phyloP scores from a whole-genome alignment of 2,113 vertebrate genomes.

The Martes martes region DNA sequence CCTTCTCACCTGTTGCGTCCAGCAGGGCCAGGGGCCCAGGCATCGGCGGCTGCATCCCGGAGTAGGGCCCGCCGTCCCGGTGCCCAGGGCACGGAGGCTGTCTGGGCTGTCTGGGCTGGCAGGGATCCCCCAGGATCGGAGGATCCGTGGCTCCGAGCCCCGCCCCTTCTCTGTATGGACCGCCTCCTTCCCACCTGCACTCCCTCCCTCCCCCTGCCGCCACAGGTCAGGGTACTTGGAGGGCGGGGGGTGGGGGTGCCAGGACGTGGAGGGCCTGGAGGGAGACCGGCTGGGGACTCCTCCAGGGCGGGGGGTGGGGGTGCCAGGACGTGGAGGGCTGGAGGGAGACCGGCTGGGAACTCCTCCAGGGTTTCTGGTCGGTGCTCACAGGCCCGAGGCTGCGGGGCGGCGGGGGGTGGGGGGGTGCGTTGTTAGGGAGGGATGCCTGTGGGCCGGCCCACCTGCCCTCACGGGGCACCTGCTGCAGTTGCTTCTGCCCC shows the following conservation, averaged over 20 bases:
- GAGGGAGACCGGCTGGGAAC: neutral
- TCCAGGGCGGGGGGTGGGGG: neutral
- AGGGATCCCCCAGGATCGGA: fast-evolving
- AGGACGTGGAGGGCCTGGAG: neutral
- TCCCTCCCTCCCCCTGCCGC: neutral
- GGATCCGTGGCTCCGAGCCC: neutral
- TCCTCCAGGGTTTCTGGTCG: neutral
- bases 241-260: too few species aligned
- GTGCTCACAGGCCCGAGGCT: neutral
- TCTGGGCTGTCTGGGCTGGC: too few species aligned
- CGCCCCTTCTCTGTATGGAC: neutral
- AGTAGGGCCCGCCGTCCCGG: neutral
- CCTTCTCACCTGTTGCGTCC: slow-evolving; percentile 77
- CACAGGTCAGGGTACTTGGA: too few species aligned
- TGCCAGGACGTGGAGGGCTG: neutral
- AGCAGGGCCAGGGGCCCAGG: slow-evolving; percentile 67
- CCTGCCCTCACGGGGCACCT: neutral
- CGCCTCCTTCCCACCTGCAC: neutral
- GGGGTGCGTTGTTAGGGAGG: neutral
- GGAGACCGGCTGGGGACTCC: neutral
- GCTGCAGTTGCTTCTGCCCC: neutral
- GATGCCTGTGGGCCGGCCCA: neutral
- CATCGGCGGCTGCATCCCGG: slow-evolving; percentile 27
- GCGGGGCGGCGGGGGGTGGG: neutral
- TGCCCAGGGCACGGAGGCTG: neutral